phyloP scores from a whole-genome alignment of 2,797 vertebrate species.

The Peromyscus aztecus region DNA sequence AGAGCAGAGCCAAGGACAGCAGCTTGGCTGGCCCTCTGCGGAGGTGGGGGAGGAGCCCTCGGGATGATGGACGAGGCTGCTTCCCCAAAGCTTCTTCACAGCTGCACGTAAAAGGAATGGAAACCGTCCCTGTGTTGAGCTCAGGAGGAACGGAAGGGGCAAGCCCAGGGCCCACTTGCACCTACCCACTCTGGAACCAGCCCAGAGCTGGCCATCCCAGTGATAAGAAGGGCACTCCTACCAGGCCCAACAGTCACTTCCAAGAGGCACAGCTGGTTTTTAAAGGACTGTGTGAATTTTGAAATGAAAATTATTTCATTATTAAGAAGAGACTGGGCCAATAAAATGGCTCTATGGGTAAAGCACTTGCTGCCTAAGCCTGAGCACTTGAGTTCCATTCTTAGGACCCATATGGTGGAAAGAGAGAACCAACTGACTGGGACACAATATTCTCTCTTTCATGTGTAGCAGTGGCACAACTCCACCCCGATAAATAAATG shows the following conservation, averaged over 20 bases:
- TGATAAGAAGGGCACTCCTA: neutral
- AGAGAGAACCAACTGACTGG: neutral
- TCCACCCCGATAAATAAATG: neutral
- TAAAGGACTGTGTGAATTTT: constrained; percentile 14
- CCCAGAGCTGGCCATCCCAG: neutral
- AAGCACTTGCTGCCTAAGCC: neutral
- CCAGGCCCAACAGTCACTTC: neutral
- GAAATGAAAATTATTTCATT: neutral
- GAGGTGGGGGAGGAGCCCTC: neutral
- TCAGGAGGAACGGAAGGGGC: neutral
- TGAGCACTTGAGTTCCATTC: neutral
- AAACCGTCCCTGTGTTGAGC: constrained; percentile 58
- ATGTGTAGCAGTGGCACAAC: too few relatives aligned
- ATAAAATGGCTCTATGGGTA: too few relatives aligned
- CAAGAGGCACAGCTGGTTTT: neutral
- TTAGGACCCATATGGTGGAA: neutral
- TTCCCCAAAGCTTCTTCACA: constrained; percentile 69
- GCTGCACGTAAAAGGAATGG: constrained; percentile 85
- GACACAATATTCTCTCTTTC: neutral
- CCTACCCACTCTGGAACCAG: neutral
- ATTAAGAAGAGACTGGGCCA: neutral
- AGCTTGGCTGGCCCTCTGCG: neutral
- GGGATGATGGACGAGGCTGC: constrained; percentile 58
- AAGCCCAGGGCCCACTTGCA: neutral
- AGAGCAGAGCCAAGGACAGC: neutral